A percentile compares a stretch with the other conserved stretches of the same genome.
These are phyloP conservation scores for Psittacula echo DNA, from an alignment of 2,797 vertebrate genomes.

Conservation along the genomic window DNA sequence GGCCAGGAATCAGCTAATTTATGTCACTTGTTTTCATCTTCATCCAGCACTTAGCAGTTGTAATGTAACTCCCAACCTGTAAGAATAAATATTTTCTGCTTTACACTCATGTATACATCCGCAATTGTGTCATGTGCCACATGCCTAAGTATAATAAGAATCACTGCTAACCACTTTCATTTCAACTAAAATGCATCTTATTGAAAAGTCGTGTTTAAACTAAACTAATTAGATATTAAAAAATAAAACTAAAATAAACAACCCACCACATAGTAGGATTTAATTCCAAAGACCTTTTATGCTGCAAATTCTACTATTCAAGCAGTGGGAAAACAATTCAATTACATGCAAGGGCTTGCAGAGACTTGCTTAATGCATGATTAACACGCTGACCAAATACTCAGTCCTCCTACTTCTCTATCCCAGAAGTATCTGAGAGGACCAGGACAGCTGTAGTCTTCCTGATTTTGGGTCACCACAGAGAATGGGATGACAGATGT, in stretches of 20 bases:
- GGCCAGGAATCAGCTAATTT: neutral
- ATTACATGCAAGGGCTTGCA: constrained; percentile 68
- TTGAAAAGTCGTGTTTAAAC: constrained; percentile 40
- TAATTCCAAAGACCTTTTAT: constrained; percentile 55
- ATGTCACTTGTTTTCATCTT: neutral
- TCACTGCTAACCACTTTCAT: constrained; percentile 35
- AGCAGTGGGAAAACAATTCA: constrained; percentile 56
- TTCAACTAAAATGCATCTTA: constrained; percentile 56
- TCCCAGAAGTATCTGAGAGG: constrained; percentile 76
- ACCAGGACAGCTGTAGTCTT: constrained; percentile 80
- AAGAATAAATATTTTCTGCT: constrained; percentile 14
- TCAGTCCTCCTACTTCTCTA: constrained; percentile 65
- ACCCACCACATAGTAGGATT: neutral
- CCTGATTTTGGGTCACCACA: constrained; percentile 73
- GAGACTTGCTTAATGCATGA: constrained; percentile 60
- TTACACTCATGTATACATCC: neutral
- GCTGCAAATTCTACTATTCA: constrained; percentile 60
- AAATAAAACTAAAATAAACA: neutral
- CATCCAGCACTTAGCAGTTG: neutral
- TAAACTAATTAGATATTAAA: constrained; percentile 49
- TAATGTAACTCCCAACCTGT: neutral
- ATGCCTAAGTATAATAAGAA: neutral
- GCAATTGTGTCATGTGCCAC: neutral
- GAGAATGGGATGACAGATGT: constrained; percentile 84
- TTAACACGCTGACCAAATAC: constrained; percentile 66